A percentile compares a stretch with the other conserved stretches of the same genome.
These are phyloP conservation scores for Tokudaia muenninki DNA, from an alignment of 2,797 vertebrate genomes.

Conservation along the genomic window DNA sequence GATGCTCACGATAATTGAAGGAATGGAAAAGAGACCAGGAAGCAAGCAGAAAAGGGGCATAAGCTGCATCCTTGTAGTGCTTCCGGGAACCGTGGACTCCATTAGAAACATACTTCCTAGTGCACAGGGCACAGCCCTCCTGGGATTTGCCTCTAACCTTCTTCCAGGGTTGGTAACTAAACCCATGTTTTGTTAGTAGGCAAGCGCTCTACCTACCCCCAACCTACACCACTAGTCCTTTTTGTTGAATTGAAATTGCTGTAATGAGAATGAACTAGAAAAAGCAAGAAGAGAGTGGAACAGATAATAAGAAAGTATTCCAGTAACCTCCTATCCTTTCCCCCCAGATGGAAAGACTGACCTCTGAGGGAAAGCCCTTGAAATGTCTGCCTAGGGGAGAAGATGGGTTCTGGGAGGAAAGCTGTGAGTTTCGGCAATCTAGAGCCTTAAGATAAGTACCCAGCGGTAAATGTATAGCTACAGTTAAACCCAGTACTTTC, in stretches of 20 bases:
- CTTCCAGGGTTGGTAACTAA: background rate
- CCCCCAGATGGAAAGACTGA: background rate
- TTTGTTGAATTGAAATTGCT: background rate
- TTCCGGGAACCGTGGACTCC: background rate
- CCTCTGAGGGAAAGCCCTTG: background rate
- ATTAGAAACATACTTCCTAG: background rate
- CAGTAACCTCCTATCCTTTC: background rate
- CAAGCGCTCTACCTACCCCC: background rate
- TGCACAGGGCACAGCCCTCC: rapidly evolving
- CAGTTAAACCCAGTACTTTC: conserved; percentile 1
- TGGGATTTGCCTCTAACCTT: background rate
- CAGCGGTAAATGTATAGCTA: background rate
- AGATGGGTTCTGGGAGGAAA: background rate
- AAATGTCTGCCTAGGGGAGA: background rate
- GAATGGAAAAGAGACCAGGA: background rate
- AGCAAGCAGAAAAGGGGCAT: too few species aligned
- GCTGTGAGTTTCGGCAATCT: background rate
- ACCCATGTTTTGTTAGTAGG: background rate
- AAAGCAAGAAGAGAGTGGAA: background rate
- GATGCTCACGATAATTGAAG: background rate
- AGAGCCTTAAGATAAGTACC: background rate
- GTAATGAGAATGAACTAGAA: background rate
- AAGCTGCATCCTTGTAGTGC: background rate
- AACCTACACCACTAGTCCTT: too few species aligned
- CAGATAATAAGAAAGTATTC: background rate